These are phyloP conservation scores for Sphaerophoria rueppellii DNA, from an alignment of 2,888 invertebrate species.

Conservation along the genomic window DNA sequence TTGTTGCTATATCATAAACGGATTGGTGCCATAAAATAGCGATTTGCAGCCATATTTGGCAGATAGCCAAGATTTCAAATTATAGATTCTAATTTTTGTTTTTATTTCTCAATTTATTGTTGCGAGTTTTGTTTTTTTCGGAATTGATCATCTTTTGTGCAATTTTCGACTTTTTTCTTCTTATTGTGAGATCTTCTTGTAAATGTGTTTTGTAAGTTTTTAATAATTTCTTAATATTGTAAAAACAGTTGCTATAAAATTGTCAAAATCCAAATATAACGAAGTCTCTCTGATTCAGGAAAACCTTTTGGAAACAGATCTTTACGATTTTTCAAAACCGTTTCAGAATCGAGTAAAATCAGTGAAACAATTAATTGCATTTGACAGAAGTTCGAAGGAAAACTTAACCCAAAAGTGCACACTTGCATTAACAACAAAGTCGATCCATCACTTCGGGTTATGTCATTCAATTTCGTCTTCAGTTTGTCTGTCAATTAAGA, in stretches of 20 bases:
- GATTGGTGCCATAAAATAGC: conserved; percentile 65
- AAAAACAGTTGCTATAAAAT: too few relatives aligned
- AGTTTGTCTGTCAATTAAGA: conserved; percentile 24
- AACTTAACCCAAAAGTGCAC: not conserved
- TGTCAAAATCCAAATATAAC: too few relatives aligned
- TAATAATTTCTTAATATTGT: too few relatives aligned
- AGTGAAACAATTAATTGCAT: too few relatives aligned
- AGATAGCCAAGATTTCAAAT: conserved; percentile 54
- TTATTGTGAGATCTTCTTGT: conserved; percentile 1
- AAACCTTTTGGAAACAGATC: too few relatives aligned
- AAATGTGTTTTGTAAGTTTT: too few relatives aligned
- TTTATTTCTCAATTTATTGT: not conserved
- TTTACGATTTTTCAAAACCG: too few relatives aligned
- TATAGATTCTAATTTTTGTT: conserved; percentile 30
- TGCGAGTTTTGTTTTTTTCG: not conserved
- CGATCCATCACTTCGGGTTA: not conserved
- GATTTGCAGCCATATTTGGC: conserved; percentile 66
- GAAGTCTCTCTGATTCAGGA: too few relatives aligned
- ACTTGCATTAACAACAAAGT: not conserved
- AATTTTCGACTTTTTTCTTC: too few relatives aligned
- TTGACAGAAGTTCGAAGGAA: too few relatives aligned
- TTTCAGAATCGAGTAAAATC: too few relatives aligned
- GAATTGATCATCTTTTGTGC: not conserved
- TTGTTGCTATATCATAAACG: conserved; percentile 71
- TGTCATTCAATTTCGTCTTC: conserved; percentile 17